Conservation (phyloP, 2,113 vertebrate genomes). For the Sisor rabdophorus region DNA sequence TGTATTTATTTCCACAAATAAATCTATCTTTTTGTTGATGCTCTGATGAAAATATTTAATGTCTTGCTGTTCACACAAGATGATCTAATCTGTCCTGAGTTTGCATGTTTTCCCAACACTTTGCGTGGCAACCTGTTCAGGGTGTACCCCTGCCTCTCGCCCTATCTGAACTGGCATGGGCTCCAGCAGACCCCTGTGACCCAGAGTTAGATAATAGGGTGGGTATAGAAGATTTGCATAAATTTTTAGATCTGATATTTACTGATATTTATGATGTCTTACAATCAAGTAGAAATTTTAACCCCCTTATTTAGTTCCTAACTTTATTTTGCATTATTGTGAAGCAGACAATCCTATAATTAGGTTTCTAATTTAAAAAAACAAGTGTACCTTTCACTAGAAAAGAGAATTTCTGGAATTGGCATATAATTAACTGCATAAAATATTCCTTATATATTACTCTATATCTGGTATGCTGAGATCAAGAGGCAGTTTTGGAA, state of each 20-base stretch:
- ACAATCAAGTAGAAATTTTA: no score
- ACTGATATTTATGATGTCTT: no score
- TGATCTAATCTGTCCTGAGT: no score
- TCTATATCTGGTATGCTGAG: not conserved
- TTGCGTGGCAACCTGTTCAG: no score
- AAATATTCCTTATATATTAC: not conserved
- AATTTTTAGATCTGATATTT: no score
- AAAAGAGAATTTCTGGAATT: not conserved
- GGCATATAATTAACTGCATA: not conserved
- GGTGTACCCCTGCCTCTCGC: no score
- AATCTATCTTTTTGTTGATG: not conserved
- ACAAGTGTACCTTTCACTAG: not conserved
- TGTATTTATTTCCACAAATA: not conserved
- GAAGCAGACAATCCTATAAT: not conserved
- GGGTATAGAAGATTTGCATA: no score
- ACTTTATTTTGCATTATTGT: not conserved
- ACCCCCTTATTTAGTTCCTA: no score
- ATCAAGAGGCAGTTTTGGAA: not conserved
- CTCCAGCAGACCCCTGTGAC: no score
- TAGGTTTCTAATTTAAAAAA: not conserved
- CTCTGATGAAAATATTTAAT: not conserved
- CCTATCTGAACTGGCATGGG: no score
- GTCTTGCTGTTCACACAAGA: not conserved
- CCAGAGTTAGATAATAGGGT: no score
- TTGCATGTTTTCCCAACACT: no score